Conservation (phyloP, 2,113 vertebrate genomes). For the Petromus typicus region DNA sequence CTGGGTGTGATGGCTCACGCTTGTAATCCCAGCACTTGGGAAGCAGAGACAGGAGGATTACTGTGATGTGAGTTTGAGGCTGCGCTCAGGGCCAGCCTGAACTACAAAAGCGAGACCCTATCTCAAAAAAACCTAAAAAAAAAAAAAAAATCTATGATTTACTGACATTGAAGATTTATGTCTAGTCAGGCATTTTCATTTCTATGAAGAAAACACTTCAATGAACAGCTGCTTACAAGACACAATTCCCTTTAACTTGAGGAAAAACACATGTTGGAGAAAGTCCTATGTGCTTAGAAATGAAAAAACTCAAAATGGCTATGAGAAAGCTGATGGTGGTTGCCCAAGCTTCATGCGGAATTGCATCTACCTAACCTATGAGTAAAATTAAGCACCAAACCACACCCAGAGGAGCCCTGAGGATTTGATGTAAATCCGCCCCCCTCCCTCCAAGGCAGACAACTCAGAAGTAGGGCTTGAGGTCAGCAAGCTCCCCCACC, state of each 20-base stretch:
- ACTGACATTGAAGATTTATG: not conserved
- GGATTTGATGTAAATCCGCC: conserved; percentile 5
- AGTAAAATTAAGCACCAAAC: conserved; percentile 70
- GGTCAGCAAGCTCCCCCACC: conserved; percentile 30
- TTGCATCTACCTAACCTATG: conserved; percentile 41
- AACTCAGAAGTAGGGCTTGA: conserved; percentile 34
- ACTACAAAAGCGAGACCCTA: too few relatives aligned
- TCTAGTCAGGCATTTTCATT: conserved; percentile 20
- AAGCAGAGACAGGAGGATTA: too few relatives aligned
- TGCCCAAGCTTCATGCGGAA: conserved; percentile 30
- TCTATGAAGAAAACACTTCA: not conserved
- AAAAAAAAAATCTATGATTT: conserved; percentile 28
- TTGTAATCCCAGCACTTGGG: too few relatives aligned
- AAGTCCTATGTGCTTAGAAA: conserved; percentile 63
- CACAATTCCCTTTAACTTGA: conserved; percentile 35
- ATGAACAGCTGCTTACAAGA: conserved; percentile 38
- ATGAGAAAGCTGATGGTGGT: conserved; percentile 54
- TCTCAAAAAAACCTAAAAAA: too few relatives aligned
- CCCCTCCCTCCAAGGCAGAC: conserved; percentile 62
- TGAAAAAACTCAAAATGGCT: conserved; percentile 63
- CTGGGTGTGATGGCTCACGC: too few relatives aligned
- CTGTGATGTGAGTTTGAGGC: too few relatives aligned
- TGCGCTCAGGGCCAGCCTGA: too few relatives aligned
- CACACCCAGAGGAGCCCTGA: conserved; percentile 31
- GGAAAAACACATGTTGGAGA: conserved; percentile 45